phyloP scores from a whole-genome alignment of 1,140 invertebrate species.

The Phthorimaea operculella region DNA sequence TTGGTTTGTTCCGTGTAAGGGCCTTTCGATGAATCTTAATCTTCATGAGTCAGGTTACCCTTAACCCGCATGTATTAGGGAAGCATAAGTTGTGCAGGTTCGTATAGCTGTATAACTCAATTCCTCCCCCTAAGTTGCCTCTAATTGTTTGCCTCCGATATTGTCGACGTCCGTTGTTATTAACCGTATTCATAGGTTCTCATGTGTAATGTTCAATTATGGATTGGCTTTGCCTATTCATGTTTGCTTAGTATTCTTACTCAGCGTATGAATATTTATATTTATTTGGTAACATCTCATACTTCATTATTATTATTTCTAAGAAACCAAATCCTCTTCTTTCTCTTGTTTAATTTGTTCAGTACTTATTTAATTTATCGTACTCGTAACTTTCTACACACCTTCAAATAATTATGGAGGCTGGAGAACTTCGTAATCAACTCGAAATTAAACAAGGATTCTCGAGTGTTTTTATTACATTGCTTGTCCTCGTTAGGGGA shows the following conservation, averaged over 20 bases:
- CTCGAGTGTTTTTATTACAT: conserved; percentile 40
- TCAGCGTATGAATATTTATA: too few species aligned
- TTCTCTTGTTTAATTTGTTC: too few species aligned
- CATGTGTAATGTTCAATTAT: conserved; percentile 1
- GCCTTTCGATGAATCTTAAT: conserved; percentile 65
- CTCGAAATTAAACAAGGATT: conserved; percentile 35
- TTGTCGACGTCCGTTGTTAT: conserved; percentile 41
- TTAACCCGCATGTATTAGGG: conserved; percentile 47
- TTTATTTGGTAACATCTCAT: too few species aligned
- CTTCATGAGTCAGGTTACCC: conserved; percentile 64
- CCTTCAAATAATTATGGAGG: not conserved
- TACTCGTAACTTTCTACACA: too few species aligned
- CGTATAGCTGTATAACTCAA: conserved; percentile 54
- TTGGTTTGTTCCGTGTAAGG: conserved; percentile 56
- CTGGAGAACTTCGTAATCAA: conserved; percentile 1
- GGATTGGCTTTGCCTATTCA: not conserved
- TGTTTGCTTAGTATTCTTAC: not conserved
- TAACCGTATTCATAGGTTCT: conserved; percentile 21
- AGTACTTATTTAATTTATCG: too few species aligned
- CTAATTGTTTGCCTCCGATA: conserved; percentile 66
- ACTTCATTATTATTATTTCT: too few species aligned
- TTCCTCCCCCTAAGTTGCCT: conserved; percentile 54
- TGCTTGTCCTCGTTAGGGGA: conserved; percentile 34
- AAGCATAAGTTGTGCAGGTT: not conserved
- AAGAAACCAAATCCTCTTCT: too few species aligned